Evolutionary conservation across 2,113 vertebrate species (phyloP), one percentile per base, ranked within the genome.

Genomic region (Phalacrocorax carbo): DNA sequence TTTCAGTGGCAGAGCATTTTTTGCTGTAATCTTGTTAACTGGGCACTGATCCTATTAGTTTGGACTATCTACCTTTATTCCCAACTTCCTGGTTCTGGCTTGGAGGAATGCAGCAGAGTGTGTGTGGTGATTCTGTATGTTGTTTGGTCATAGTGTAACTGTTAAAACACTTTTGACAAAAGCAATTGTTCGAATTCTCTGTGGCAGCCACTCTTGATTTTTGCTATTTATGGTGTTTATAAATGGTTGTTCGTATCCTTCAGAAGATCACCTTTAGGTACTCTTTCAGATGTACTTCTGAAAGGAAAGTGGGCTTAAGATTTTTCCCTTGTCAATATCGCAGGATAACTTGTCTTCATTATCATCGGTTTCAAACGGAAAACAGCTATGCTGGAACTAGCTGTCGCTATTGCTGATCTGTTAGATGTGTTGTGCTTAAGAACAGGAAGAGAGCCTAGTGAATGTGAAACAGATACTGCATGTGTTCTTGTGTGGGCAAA

Each of bases 1-100:
- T 96, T 95, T 60, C 85, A 86, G 69, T 82, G 78, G 94, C 81
- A 73, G 89, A 91, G 91, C 84, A 70, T 91, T 96, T 96, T 57
- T 49, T 91, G 62, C 84, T 89, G 70, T 94, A 87, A 89, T 94
- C 81, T 89, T 23, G 58, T 96, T 96, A 95, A 88, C 94, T 90
- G 64, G 48, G 69, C 57, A 52, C 88, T 85, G 84, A 96, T 95
- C 89, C 84, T 84, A 19, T 94, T 91, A 94, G 78, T 58, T 89
- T 90, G 81, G 70, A 15, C 64, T 93, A 0, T 68, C 48, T 88
- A 65, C 73, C 46, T 87, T 94, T 91, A 60, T 91, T 93, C 61
- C 68, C 25, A 26, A 12, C 49, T 89, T 82, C 57, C 70, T 87
- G 29, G 3, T 61, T 48, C 21, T 94, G 73, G 49, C 71, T 84